Conservation (phyloP, 1,140 invertebrate species). For the Caerostris darwini region DNA sequence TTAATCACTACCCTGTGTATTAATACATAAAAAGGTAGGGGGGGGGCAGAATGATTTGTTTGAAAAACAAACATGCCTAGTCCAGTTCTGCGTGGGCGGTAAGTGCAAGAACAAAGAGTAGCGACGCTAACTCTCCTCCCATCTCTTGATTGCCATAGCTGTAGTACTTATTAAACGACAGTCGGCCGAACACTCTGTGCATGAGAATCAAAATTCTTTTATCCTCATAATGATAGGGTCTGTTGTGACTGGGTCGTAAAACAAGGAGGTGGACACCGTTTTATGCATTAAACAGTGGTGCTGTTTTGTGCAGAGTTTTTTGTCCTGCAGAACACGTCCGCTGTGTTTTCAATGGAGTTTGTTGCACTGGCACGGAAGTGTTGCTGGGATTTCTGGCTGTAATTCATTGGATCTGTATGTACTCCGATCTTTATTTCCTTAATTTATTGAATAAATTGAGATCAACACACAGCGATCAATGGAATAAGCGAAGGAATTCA, state of each 20-base stretch:
- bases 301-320: neutral
- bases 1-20: constrained; percentile 11
- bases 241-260: constrained; percentile 48
- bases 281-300: constrained; percentile 45
- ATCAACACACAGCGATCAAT: too few species aligned
- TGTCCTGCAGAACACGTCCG: constrained; percentile 28
- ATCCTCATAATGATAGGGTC: constrained; percentile 44
- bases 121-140: constrained; percentile 20
- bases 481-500: too few species aligned
- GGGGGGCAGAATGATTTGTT: constrained; percentile 18
- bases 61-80: constrained; percentile 17
- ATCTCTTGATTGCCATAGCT: constrained; percentile 3
- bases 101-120: constrained; percentile 5
- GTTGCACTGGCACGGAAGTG: neutral
- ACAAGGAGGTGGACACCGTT: constrained; percentile 49
- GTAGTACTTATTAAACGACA: constrained; percentile 45
- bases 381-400: neutral
- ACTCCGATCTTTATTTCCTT: too few species aligned
- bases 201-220: constrained; percentile 47
- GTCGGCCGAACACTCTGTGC: constrained; percentile 37
- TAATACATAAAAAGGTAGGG: neutral
- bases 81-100: constrained; percentile 19
- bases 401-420: too few species aligned
- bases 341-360: constrained; percentile 37
- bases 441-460: too few species aligned